Percentiles rank a stretch among this genome's conserved stretches.
These are phyloP conservation scores for Rhinoderma darwinii DNA, from an alignment of 2,113 vertebrate genomes.

Conservation along the genomic window DNA sequence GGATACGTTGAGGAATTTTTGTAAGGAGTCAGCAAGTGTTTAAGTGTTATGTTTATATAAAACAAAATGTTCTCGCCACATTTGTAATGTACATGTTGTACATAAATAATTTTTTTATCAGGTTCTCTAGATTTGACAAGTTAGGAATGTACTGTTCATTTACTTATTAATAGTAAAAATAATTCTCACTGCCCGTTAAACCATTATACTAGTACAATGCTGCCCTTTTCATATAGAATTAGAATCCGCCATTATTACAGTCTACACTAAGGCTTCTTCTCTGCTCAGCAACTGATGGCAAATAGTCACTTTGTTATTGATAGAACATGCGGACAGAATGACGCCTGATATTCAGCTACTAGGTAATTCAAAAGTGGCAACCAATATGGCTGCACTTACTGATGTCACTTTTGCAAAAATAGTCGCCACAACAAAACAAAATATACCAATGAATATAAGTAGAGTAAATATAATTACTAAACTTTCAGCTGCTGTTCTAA, in stretches of 20 bases:
- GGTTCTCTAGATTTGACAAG: background rate
- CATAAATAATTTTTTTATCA: background rate
- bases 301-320: too few relatives aligned
- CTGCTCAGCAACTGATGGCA: background rate
- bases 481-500: too few relatives aligned
- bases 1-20: conserved; percentile 18
- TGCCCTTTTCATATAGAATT: background rate
- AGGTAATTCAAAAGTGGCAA: too few relatives aligned
- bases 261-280: background rate
- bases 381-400: too few relatives aligned
- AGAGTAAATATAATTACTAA: too few relatives aligned
- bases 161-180: background rate
- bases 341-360: too few relatives aligned
- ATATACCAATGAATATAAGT: too few relatives aligned
- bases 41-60: conserved; percentile 42
- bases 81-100: background rate
- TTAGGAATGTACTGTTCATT: background rate
- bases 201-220: background rate
- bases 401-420: too few relatives aligned
- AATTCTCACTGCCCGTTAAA: background rate
- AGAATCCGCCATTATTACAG: background rate
- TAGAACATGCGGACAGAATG: too few relatives aligned
- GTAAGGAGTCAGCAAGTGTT: conserved; percentile 43
- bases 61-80: conserved; percentile 28
- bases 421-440: too few relatives aligned